Evolutionary conservation across 2,888 invertebrate genomes (phyloP), one percentile per base, ranked within the genome.

Genomic region (Synanthedon formicaeformis): DNA sequence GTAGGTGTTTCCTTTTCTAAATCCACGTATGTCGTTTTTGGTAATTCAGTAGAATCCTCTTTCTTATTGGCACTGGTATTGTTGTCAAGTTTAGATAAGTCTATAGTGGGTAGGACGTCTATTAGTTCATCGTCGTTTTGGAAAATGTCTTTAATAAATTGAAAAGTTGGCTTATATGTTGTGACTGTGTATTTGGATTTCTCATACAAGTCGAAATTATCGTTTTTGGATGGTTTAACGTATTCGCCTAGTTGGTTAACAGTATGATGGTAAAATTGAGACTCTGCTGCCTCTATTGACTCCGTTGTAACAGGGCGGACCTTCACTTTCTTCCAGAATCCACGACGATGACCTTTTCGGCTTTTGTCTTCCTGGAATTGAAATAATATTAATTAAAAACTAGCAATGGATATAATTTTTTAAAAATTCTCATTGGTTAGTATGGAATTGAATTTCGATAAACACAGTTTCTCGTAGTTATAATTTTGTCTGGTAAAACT

Each of bases 251-350:
- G 71, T 56, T 86, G 79, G 58, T 89, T 83, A 4, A 89, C 92
- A 40, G 93, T 89, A 66, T 92, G 92, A 3, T 74, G 58, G 62
- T 87, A 88, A 66, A 84, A 85, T 74, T 95, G 95, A 0, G 94
- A 94, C 73, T 95, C 95, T 0, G 95, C 94, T 0, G 91, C 90
- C 66, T 94, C 94, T 52, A 95, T 91, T 23, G 91, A 89, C 71
- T 94, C 95, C 4, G 79, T 68, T 49, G 70, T 67, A 10, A 75
- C 78, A 4, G 90, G 89, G 50, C 89, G 88, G 27, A 91, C 90
- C 58, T 92, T 91, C 0, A 93, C 90, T 59, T 92, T 90, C 64
- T 93, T 93, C 91, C 94, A 94, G 64, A 92, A 91, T 52, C 94
- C 93, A 57, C 92, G 90, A 55, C 92, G 89, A 55, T 88, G 79